Evolutionary conservation across 2,113 vertebrate genomes (phyloP).

Genomic region (Rissa tridactyla): DNA sequence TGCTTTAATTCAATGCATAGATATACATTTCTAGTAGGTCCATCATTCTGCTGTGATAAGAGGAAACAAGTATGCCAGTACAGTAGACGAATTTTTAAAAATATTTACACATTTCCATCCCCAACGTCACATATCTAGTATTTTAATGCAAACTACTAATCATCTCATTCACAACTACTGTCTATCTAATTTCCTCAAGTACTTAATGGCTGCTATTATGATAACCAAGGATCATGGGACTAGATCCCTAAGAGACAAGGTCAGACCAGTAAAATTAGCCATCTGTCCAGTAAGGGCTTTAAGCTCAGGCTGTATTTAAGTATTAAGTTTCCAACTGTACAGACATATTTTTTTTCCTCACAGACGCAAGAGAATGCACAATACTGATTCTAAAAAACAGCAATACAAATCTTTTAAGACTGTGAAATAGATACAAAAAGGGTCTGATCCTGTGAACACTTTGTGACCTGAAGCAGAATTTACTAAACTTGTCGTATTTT

Average conservation of each 20-base stretch:
- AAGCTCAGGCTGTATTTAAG: slow-evolving; percentile 72
- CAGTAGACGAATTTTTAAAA: not conserved
- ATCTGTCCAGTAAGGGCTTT: slow-evolving; percentile 75
- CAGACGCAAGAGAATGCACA: slow-evolving; percentile 13
- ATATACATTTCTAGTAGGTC: not conserved
- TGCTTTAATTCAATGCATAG: not conserved
- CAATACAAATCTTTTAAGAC: not conserved
- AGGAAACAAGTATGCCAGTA: not conserved
- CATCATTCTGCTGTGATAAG: not conserved
- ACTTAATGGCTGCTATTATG: slow-evolving; percentile 50
- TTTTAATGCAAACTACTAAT: slow-evolving; percentile 1
- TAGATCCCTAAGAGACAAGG: slow-evolving; percentile 66
- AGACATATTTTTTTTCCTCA: slow-evolving; percentile 12
- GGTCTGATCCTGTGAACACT: not conserved
- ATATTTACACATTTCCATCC: not conserved
- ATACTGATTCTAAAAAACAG: not conserved
- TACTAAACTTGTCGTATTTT: not conserved
- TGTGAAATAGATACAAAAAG: not conserved
- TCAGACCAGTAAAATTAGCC: slow-evolving; percentile 77
- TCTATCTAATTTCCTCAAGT: slow-evolving; percentile 64
- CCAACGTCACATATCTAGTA: not conserved
- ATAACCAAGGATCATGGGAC: slow-evolving; percentile 71
- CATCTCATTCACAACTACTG: slow-evolving; percentile 34
- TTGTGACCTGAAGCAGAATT: not conserved
- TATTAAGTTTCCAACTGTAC: slow-evolving; percentile 69